Evolutionary conservation across 2,113 vertebrate genomes (phyloP).

Genomic region (Otus sunia): DNA sequence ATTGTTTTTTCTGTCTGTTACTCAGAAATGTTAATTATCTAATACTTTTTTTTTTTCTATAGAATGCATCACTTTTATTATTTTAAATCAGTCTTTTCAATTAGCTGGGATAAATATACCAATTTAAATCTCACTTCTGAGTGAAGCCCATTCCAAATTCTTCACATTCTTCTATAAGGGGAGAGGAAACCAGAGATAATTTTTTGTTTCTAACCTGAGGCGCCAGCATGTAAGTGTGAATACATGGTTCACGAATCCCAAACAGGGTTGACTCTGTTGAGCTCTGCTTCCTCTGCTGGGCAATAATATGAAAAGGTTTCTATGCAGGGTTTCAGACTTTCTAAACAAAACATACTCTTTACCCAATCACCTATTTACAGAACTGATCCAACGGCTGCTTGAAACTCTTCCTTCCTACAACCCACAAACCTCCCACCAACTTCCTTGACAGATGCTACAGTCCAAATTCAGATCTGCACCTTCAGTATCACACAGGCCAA

Average conservation of each 20-base stretch:
- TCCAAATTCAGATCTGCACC: neutral
- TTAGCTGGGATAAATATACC: neutral
- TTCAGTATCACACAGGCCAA: neutral
- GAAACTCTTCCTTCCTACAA: constrained; percentile 30
- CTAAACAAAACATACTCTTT: neutral
- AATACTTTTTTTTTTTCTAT: neutral
- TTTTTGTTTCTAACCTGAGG: neutral
- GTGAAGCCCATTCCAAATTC: neutral
- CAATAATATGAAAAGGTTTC: neutral
- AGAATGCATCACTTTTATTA: neutral
- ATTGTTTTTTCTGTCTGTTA: neutral
- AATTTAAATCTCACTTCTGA: neutral
- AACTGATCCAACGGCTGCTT: constrained; percentile 37
- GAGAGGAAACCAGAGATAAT: neutral
- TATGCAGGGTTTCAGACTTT: neutral
- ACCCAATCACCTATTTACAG: constrained; percentile 5
- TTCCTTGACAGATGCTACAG: neutral
- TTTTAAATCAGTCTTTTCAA: neutral
- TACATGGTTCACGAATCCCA: neutral
- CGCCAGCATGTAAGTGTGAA: neutral
- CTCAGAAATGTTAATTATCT: neutral
- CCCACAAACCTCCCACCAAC: neutral
- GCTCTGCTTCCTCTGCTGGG: neutral
- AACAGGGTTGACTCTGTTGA: accelerated
- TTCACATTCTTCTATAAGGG: neutral